Conservation (phyloP, 92 coral and sea anemone genomes). For the Desmophyllum pertusum region DNA sequence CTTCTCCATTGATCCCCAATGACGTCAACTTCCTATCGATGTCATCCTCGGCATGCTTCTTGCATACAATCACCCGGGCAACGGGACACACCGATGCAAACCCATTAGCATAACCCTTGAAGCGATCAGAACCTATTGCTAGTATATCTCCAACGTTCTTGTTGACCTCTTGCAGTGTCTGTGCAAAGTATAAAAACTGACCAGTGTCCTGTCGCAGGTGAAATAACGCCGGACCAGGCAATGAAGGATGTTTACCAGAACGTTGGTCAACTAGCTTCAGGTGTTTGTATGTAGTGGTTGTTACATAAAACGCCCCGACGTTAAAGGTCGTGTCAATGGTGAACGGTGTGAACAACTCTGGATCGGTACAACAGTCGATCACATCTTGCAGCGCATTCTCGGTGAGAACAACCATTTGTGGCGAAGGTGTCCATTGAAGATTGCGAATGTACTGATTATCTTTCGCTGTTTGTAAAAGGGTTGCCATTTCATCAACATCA, state of each 20-base stretch:
- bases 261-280: constrained; percentile 39
- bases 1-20: not conserved
- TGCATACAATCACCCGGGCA: not conserved
- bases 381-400: constrained; percentile 46
- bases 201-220: constrained; percentile 51
- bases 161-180: too few species aligned
- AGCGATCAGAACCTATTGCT: constrained; percentile 42
- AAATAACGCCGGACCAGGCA: constrained; percentile 66
- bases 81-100: constrained; percentile 20
- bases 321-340: constrained; percentile 55
- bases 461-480: constrained; percentile 30
- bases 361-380: constrained; percentile 48
- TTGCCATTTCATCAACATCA: constrained; percentile 51
- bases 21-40: not conserved
- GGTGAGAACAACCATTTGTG: constrained; percentile 39
- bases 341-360: constrained; percentile 29
- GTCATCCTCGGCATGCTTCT: too few species aligned
- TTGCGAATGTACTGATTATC: constrained; percentile 32
- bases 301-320: constrained; percentile 54
- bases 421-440: constrained; percentile 58
- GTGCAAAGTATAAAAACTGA: constrained; percentile 54
- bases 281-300: constrained; percentile 49
- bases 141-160: constrained; percentile 20
- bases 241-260: constrained; percentile 32
- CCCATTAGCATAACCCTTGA: constrained; percentile 39